Evolutionary conservation across 2,113 vertebrate species (phyloP).

Genomic region (Montifringilla adamsi): DNA sequence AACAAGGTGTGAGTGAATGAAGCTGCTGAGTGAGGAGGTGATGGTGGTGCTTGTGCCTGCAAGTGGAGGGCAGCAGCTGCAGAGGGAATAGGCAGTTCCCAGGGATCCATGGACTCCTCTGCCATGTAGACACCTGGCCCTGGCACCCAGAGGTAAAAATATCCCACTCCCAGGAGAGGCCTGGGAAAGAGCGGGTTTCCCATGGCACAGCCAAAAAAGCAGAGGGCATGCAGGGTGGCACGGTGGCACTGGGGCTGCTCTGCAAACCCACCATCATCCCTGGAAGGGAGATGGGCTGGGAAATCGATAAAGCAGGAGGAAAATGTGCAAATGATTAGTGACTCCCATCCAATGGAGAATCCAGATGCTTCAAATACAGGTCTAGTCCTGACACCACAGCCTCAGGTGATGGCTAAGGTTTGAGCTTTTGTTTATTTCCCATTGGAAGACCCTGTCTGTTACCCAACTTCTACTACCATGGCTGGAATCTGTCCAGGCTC

Average conservation of each 20-base stretch:
- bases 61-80: neutral
- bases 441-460: neutral
- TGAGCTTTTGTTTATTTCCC: neutral
- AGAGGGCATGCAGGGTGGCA: neutral
- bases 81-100: neutral
- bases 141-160: neutral
- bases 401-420: neutral
- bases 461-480: fast-evolving
- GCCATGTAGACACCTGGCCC: neutral
- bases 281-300: neutral
- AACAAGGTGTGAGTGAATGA: neutral
- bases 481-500: neutral
- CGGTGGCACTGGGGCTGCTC: neutral
- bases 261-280: neutral
- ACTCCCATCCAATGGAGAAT: neutral
- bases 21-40: neutral
- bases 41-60: neutral
- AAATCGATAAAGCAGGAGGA: neutral
- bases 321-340: neutral
- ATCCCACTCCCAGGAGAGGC: neutral
- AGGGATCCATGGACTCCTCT: neutral
- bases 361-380: neutral
- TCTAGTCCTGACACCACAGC: neutral
- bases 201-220: neutral
- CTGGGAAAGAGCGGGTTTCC: neutral